Percentiles rank a stretch among this genome's conserved stretches.
These are phyloP conservation scores for Aphidoletes aphidimyza DNA, from an alignment of 2,888 invertebrate genomes.

Conservation along the genomic window DNA sequence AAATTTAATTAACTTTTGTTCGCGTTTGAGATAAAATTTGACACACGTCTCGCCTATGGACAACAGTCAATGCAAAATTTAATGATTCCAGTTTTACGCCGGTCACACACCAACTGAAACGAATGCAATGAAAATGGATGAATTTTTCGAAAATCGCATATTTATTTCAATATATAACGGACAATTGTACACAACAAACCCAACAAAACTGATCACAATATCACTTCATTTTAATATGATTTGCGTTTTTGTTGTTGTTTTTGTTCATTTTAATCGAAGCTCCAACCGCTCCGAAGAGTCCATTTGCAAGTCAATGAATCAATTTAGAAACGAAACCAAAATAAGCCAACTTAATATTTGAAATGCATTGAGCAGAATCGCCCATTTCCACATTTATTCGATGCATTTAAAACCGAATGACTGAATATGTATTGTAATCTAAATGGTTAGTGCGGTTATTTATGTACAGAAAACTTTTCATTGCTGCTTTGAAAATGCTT, in stretches of 20 bases:
- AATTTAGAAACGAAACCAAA: not conserved
- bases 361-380: slow-evolving; percentile 3
- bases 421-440: not conserved
- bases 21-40: not conserved
- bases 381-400: not conserved
- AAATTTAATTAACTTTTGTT: slow-evolving; percentile 53
- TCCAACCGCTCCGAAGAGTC: not conserved
- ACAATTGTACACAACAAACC: no score
- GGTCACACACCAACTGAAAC: not conserved
- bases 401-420: no score
- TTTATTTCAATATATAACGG: no score
- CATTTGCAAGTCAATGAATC: slow-evolving; percentile 4
- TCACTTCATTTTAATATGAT: not conserved
- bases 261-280: not conserved
- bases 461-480: not conserved
- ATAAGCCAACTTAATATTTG: not conserved
- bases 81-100: no score
- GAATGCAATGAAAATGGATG: no score
- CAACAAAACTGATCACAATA: no score
- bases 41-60: not conserved
- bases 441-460: not conserved
- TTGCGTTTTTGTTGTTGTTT: no score
- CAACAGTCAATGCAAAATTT: no score
- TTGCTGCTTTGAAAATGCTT: not conserved
- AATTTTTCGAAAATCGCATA: no score